phyloP scores from a whole-genome alignment of 2,797 vertebrate genomes.

The Diplodus sargus region DNA sequence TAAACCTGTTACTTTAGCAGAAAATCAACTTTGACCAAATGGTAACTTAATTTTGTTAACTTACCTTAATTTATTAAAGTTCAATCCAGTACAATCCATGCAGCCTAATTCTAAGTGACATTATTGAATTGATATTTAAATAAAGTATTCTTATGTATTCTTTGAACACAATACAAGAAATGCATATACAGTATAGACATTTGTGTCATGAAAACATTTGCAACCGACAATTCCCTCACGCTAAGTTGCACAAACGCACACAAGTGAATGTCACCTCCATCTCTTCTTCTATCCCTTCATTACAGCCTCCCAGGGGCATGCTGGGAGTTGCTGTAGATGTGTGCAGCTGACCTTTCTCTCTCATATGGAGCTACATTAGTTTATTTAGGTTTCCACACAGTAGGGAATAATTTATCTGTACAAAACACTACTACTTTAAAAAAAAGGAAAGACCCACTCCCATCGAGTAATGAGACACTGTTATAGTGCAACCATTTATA shows the following conservation, averaged over 20 bases:
- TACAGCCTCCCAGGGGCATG: conserved; percentile 12
- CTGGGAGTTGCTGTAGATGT: conserved; percentile 8
- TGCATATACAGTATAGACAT: not conserved
- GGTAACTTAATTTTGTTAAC: not conserved
- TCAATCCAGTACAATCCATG: not conserved
- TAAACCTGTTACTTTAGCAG: not conserved
- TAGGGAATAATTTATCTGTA: conserved; percentile 11
- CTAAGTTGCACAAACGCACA: not conserved
- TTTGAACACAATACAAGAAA: not conserved
- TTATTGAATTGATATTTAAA: not conserved
- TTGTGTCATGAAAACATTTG: not conserved
- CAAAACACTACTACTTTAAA: not conserved
- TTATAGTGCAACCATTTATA: not conserved
- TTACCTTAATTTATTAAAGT: not conserved
- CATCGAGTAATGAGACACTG: conserved; percentile 5
- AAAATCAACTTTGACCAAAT: not conserved
- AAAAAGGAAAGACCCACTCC: conserved; percentile 24
- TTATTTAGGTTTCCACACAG: conserved; percentile 26
- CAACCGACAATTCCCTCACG: not conserved
- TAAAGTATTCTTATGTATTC: no score
- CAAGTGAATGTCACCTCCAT: conserved; percentile 16
- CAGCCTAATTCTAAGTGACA: no score
- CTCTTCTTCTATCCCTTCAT: conserved; percentile 1
- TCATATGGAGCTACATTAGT: conserved; percentile 13
- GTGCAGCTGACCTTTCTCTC: conserved; percentile 28